phyloP scores from a whole-genome alignment of 1,140 invertebrate species.

The Drosophila trapezifrons region DNA sequence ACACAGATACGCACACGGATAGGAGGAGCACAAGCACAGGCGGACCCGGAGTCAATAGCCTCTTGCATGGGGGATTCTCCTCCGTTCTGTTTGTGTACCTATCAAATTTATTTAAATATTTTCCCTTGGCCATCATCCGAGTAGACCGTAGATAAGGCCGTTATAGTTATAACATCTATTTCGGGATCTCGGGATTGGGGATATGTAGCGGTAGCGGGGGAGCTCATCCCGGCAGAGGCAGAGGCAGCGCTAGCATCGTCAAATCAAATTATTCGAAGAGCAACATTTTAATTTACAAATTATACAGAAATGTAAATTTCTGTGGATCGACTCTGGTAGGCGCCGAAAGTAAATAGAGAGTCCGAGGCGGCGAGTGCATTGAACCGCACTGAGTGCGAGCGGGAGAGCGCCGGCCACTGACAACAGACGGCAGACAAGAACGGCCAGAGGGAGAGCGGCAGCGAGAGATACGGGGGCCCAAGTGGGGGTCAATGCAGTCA shows the following conservation, averaged over 20 bases:
- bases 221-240: neutral
- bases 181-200: constrained; percentile 12
- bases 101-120: constrained; percentile 79
- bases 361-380: constrained; percentile 62
- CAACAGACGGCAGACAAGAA: constrained; percentile 19
- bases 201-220: too few species aligned
- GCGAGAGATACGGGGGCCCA: constrained; percentile 45
- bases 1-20: constrained; percentile 16
- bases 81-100: constrained; percentile 52
- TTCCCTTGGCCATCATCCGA: constrained; percentile 19
- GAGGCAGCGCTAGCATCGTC: neutral
- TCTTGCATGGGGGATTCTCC: constrained; percentile 46
- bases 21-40: constrained; percentile 5
- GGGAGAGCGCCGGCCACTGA: constrained; percentile 33
- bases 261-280: constrained; percentile 37
- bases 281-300: constrained; percentile 52
- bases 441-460: constrained; percentile 1
- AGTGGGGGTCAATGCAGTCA: constrained; percentile 81
- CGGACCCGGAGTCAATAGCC: constrained; percentile 67
- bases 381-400: constrained; percentile 61
- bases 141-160: constrained; percentile 34
- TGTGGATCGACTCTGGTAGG: constrained; percentile 41
- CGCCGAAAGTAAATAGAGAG: constrained; percentile 75
- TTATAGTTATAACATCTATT: constrained; percentile 54
- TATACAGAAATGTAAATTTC: constrained; percentile 65